These are phyloP conservation scores for Pristionchus mayeri DNA, from an alignment of 2,888 invertebrate species.

Conservation along the genomic window DNA sequence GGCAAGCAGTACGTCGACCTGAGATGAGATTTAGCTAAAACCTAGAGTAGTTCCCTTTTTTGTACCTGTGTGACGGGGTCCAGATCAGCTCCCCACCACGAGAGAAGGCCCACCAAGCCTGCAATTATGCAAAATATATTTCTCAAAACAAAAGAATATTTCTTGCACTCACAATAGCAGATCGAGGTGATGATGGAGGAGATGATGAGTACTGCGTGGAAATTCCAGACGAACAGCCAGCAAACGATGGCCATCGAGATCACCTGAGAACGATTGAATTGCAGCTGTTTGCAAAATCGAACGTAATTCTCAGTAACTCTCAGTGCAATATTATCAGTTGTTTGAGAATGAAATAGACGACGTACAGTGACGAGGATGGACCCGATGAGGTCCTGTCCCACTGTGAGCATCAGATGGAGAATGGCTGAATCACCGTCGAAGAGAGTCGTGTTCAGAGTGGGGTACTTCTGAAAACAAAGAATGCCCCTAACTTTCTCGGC, in stretches of 20 bases:
- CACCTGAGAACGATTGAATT: slow-evolving; percentile 53
- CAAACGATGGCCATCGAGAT: slow-evolving; percentile 67
- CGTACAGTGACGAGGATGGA: slow-evolving; percentile 53
- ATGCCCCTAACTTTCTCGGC: too few species aligned
- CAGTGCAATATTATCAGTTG: too few species aligned
- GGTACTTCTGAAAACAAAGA: slow-evolving; percentile 51
- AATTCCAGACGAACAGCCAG: slow-evolving; percentile 69
- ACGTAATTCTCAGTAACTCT: too few species aligned
- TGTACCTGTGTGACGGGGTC: slow-evolving; percentile 71
- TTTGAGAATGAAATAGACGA: too few species aligned
- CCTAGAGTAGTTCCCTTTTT: background rate
- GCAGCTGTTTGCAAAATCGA: background rate
- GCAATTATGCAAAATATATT: background rate
- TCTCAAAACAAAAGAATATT: background rate
- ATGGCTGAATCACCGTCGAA: slow-evolving; percentile 74
- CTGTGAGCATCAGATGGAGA: slow-evolving; percentile 69
- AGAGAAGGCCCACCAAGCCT: slow-evolving; percentile 73
- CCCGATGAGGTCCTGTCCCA: slow-evolving; percentile 63
- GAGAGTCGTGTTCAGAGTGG: slow-evolving; percentile 71
- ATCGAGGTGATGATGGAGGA: slow-evolving; percentile 71
- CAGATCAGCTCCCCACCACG: slow-evolving; percentile 74
- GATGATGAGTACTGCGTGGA: slow-evolving; percentile 69
- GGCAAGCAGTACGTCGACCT: slow-evolving; percentile 72
- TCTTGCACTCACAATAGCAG: slow-evolving; percentile 66
- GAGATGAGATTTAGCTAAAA: background rate